Percentiles rank a stretch among this genome's conserved stretches.
phyloP scores from a whole-genome alignment of 2,888 invertebrate species.

The Callosobruchus maculatus region DNA sequence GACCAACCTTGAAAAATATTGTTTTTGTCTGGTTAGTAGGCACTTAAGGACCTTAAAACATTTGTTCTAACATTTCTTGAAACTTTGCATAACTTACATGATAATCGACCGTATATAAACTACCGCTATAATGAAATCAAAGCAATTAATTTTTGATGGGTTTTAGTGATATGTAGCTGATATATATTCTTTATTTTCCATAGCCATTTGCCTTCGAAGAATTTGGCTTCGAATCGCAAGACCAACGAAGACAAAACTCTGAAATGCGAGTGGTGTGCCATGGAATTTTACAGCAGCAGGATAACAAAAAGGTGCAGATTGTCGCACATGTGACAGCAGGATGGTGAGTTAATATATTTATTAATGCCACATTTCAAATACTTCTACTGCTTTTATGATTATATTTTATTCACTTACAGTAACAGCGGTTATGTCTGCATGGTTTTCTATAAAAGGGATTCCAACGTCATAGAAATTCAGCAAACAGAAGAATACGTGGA shows the following conservation, averaged over 20 bases:
- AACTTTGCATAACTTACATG: no score
- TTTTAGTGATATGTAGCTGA: neutral
- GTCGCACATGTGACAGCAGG: constrained; percentile 74
- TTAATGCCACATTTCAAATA: no score
- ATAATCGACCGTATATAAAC: no score
- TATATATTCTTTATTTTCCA: constrained; percentile 7
- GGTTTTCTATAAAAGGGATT: constrained; percentile 67
- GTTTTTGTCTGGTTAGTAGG: no score
- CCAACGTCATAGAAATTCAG: constrained; percentile 70
- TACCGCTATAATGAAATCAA: no score
- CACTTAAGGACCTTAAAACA: no score
- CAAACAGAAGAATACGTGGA: constrained; percentile 56
- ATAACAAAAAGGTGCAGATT: constrained; percentile 61
- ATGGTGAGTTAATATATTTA: constrained; percentile 68
- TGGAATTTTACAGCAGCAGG: constrained; percentile 56
- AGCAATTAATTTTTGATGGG: no score
- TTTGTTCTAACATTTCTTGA: no score
- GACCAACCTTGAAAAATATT: no score
- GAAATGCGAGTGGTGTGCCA: constrained; percentile 63
- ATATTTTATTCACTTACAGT: constrained; percentile 35
- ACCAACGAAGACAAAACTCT: constrained; percentile 42
- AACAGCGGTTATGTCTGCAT: constrained; percentile 78
- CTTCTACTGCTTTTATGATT: neutral
- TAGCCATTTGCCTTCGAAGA: constrained; percentile 39
- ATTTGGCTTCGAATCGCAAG: constrained; percentile 43